Base-by-base conservation (phyloP, 2,113 vertebrate genomes). In the Pelodiscus sinensis region DNA sequence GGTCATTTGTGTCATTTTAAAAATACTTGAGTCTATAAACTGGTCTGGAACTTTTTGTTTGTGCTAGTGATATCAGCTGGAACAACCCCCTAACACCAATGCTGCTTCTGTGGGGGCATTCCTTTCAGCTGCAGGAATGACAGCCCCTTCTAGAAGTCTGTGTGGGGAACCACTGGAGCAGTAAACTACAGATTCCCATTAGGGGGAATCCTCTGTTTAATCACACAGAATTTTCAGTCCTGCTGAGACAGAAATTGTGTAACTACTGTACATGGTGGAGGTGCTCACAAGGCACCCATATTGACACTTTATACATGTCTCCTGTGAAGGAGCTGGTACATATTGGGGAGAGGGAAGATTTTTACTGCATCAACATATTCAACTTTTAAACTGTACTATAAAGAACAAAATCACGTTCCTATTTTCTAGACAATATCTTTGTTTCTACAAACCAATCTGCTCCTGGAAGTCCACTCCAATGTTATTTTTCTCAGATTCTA, bases 1-100 rank as follows among this genome's bases (percentile, higher is more conserved):
- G 88, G 85, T 88, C 93, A 91, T 80, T 73, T 92, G 78, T 92
- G 84, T 78, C 29, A 68, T 85, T 96, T 94, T 91, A 94, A 92
- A 81, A 88, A 12, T 73, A 84, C 16, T 13, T 71, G 52, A 44
- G 50, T 80, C 88, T 68, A 11, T 78, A 54, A 92, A 71, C 58
- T 27, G 79, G 82, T 44, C 65, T 93, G 19, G 75, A 4, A 5
- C 77, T 84, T 75, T 78, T 65, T 18, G 52, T 84, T 19, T 22
- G 22, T 83, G 68, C 0, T 1, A 87, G 15, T 18, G 75, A 62
- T 29, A 54, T 57, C 29, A 80, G 18, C 44, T 88, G 29, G 65
- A 83, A 75, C 35, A 81, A 79, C 55, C 44, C 50, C 38, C 50
- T 62, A 29, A 50, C 6, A 51, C 87, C 93, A 81, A 18, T 85